Percentiles rank a stretch among this genome's conserved stretches.
Conservation (phyloP, 1,140 invertebrate species). For the Zaprionus davidi region DNA sequence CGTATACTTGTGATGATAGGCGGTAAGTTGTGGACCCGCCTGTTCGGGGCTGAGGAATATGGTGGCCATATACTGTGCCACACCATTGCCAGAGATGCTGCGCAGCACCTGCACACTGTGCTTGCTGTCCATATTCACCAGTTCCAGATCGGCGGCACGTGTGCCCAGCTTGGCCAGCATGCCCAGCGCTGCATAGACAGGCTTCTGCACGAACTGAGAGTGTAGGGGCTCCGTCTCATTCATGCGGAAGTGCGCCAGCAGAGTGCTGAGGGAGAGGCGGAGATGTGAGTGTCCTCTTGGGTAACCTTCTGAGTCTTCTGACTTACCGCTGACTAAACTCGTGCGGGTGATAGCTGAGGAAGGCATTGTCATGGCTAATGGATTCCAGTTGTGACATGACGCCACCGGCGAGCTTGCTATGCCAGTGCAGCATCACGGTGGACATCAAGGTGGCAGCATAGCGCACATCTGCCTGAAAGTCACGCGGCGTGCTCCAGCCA, state of each 20-base stretch:
- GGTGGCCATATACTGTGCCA: conserved; percentile 67
- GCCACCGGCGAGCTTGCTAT: conserved; percentile 62
- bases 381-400: conserved; percentile 72
- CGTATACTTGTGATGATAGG: conserved; percentile 66
- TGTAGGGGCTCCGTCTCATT: conserved; percentile 84
- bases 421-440: conserved; percentile 83
- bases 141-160: conserved; percentile 63
- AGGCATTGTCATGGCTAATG: conserved; percentile 85
- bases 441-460: conserved; percentile 84
- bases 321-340: conserved; percentile 84
- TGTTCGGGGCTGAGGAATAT: conserved; percentile 72
- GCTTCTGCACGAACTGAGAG: conserved; percentile 85
- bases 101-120: conserved; percentile 67
- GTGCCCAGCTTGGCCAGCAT: conserved; percentile 84
- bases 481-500: conserved; percentile 84
- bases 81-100: conserved; percentile 58
- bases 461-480: conserved; percentile 84
- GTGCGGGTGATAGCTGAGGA: conserved; percentile 85
- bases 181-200: conserved; percentile 84
- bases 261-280: conserved; percentile 33
- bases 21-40: conserved; percentile 59
- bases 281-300: neutral
- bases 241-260: conserved; percentile 85
- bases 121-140: conserved; percentile 69
- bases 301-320: neutral